Conservation (phyloP, 2,888 invertebrate species). For the Rhogogaster chlorosoma region DNA sequence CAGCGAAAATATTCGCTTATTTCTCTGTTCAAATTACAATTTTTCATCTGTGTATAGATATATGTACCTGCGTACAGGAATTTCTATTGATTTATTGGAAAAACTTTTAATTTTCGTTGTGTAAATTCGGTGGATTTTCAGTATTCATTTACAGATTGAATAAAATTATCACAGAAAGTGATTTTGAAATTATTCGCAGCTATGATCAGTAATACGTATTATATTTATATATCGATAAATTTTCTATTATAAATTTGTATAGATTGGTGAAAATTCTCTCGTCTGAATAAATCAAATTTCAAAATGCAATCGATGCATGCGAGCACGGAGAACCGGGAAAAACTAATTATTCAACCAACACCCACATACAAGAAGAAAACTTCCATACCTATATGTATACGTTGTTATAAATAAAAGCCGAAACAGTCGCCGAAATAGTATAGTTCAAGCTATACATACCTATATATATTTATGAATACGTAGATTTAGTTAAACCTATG, state of each 20-base stretch:
- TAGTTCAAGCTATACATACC: neutral
- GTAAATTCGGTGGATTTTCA: neutral
- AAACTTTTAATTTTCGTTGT: neutral
- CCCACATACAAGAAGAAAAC: neutral
- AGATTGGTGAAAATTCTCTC: neutral
- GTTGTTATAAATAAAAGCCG: neutral
- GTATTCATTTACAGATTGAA: neutral
- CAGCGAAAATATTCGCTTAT: neutral
- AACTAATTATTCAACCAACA: neutral
- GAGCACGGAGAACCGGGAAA: neutral
- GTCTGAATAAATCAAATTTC: neutral
- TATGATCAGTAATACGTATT: neutral
- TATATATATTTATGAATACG: constrained; percentile 25
- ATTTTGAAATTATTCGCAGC: neutral
- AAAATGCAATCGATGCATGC: neutral
- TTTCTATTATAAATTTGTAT: neutral
- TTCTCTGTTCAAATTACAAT: constrained; percentile 50
- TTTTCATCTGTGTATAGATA: neutral
- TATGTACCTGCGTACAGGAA: too few species aligned
- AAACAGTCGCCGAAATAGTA: constrained; percentile 8
- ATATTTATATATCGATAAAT: neutral
- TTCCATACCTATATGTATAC: neutral
- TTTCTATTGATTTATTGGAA: neutral
- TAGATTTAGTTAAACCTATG: neutral
- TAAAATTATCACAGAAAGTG: neutral